Evolutionary conservation across 1,140 invertebrate species (phyloP), one percentile per base, ranked within the genome.

Genomic region (Drosophila carrolli): DNA sequence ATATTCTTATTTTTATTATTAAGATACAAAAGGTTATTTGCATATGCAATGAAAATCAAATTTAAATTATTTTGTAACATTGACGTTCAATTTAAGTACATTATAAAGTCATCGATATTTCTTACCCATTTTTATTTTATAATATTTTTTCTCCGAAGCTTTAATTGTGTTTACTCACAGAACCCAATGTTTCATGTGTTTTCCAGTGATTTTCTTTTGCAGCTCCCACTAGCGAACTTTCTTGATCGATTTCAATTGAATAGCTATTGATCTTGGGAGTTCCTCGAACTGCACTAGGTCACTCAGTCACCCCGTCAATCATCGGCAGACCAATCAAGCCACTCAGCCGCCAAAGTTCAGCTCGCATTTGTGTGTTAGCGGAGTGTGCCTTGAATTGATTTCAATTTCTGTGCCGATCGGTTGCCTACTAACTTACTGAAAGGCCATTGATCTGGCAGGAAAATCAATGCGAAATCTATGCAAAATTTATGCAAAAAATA

Each of bases 261-360:
- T 59, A 72, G 79, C 53, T 78, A 81, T 86, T 85, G 82, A 86
- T 81, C 81, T 81, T 85, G 81, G 53, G 14, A 75, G 51, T 41
- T 75, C 44, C 67, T 48, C 51, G 78, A 73, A 63, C 79, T 74
- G 47, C 72, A 75, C 65, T 83, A 79, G 81, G 81, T 83, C 81
- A 83, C 65, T 83, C 74, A 86, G 83, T 86, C 82, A 85, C 68
- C 77, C 75, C 71, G 83, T 86, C 82, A 85, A 88, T 85, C 70
- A 88, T 85, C 70, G 66, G 16, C 4, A 19, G 32, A 27, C 48
- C 82, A 85, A 85, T 85, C 62, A 85, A 68, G 48, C 48, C 48
- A 16, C 29, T 50, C 47, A 32, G 7, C 47, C 47, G 27, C n/a
- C 48, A 51, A 51, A 61, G 63, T 56, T 40, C n/a, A 51, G 23